phyloP scores from a whole-genome alignment of 1,140 invertebrate genomes.

The Meloidogyne hapla region DNA sequence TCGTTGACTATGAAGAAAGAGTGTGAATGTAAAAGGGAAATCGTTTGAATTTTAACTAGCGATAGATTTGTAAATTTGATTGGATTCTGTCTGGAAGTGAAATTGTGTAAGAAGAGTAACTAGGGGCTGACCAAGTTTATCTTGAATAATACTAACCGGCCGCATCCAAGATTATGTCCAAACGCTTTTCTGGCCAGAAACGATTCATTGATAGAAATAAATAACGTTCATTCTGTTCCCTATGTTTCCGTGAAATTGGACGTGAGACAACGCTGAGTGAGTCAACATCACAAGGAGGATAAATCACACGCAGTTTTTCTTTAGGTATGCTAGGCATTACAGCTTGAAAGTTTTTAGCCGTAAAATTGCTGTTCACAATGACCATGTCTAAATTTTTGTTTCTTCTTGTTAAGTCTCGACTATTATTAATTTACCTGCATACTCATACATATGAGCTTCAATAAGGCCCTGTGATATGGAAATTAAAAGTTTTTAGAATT shows the following conservation, averaged over 20 bases:
- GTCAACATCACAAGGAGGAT: constrained; percentile 63
- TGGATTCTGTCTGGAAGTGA: too few relatives aligned
- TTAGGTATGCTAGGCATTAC: constrained; percentile 58
- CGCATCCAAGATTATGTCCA: constrained; percentile 63
- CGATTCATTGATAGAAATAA: constrained; percentile 63
- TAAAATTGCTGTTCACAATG: constrained; percentile 58
- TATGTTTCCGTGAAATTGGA: constrained; percentile 45
- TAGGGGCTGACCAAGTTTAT: too few relatives aligned
- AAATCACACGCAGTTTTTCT: constrained; percentile 58
- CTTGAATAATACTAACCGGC: constrained; percentile 48
- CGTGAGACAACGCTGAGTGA: constrained; percentile 32
- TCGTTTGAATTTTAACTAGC: too few relatives aligned
- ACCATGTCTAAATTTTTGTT: constrained; percentile 49
- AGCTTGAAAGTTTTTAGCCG: constrained; percentile 51
- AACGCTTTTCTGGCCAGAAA: constrained; percentile 63
- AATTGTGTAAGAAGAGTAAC: too few relatives aligned
- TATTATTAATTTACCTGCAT: constrained; percentile 28
- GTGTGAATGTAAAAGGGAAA: too few relatives aligned
- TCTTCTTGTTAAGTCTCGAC: background rate
- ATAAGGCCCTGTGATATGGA: too few relatives aligned
- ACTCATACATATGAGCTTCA: constrained; percentile 52
- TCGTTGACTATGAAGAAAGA: too few relatives aligned
- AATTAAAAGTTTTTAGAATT: too few relatives aligned
- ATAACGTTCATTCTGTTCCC: constrained; percentile 51
- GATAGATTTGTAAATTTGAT: too few relatives aligned